phyloP scores from a whole-genome alignment of 2,888 invertebrate genomes.

The Anthophora plumipes region DNA sequence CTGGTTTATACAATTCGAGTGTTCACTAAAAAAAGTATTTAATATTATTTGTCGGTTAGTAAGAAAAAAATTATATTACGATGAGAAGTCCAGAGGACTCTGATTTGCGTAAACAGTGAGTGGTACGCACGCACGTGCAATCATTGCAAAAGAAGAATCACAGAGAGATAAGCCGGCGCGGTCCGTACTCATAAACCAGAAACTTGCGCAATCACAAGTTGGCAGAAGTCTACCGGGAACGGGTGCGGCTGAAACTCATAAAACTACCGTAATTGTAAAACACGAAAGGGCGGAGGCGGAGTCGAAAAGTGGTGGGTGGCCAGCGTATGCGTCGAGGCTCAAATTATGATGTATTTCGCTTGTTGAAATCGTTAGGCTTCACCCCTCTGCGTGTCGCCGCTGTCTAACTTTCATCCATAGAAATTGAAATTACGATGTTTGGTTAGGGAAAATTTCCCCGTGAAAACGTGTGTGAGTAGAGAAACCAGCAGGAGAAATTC shows the following conservation, averaged over 20 bases:
- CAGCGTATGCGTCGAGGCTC: slow-evolving; percentile 59
- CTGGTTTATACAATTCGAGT: not conserved
- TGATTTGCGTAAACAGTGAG: slow-evolving; percentile 41
- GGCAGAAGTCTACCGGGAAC: slow-evolving; percentile 77
- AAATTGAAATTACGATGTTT: not conserved
- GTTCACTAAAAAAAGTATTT: not conserved
- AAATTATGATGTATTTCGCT: slow-evolving; percentile 75
- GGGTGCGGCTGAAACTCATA: slow-evolving; percentile 79
- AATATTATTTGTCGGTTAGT: not conserved
- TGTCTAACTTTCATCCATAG: not conserved
- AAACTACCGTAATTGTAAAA: slow-evolving; percentile 83
- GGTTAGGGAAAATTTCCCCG: not conserved
- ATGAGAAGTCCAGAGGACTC: slow-evolving; percentile 16
- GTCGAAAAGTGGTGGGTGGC: slow-evolving; percentile 59
- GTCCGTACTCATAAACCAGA: slow-evolving; percentile 80
- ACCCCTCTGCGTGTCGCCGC: no score
- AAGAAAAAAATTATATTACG: not conserved
- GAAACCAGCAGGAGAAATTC: no score
- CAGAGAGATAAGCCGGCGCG: slow-evolving; percentile 74
- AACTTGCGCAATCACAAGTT: slow-evolving; percentile 83
- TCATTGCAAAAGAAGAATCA: slow-evolving; percentile 74
- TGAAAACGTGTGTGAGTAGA: no score
- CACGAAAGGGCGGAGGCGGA: slow-evolving; percentile 73
- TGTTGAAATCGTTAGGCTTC: slow-evolving; percentile 73
- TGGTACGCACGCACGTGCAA: slow-evolving; percentile 45